Base-by-base conservation (phyloP, 2,797 vertebrate genomes). In the Rallus crepitans region DNA sequence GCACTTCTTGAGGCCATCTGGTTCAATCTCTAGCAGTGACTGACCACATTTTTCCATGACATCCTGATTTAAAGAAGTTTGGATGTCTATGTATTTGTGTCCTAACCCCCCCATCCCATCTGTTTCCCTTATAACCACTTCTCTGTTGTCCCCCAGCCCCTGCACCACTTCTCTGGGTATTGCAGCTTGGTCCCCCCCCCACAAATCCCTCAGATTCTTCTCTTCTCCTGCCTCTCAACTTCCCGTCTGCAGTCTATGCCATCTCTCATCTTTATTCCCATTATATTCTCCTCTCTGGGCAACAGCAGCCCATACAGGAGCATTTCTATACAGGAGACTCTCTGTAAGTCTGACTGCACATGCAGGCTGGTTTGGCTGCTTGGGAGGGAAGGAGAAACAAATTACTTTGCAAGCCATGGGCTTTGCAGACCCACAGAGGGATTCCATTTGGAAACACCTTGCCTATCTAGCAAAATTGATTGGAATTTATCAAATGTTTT, bases 351-450 rank as follows among this genome's bases (percentile, higher is more conserved):
- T 1, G 5, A 12, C 16, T 23, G 13, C 39, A 21, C 52, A 2
- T 6, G 15, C 3, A 3, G 8, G 3, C 30, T 5, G 0, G 14
- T 3, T 76, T 76, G n/a, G 42, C 52, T 73, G 5, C 21, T 20
- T 13, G 37, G 45, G 61, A 68, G 9, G 20, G 27, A 45, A 79
- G 33, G 17, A 6, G 6, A 80, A 79, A 30, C 5, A 9, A 52
- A 56, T 31, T 19, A 9, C 37, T 65, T 64, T 23, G 16, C 30
- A 55, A 28, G 1, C 15, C 17, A 10, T 7, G 9, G n/a, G 15
- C 47, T 83, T 85, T 81, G 48, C n/a, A 81, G 55, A 59, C 19
- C 9, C 14, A 14, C 19, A 39, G 42, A 61, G 18, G 11, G 35
- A 25, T 59, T 21, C 0, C 2, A 7, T 63, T 69, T 59, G 37